Conservation (phyloP, 2,113 vertebrate species). For the Coreoperca whiteheadi region DNA sequence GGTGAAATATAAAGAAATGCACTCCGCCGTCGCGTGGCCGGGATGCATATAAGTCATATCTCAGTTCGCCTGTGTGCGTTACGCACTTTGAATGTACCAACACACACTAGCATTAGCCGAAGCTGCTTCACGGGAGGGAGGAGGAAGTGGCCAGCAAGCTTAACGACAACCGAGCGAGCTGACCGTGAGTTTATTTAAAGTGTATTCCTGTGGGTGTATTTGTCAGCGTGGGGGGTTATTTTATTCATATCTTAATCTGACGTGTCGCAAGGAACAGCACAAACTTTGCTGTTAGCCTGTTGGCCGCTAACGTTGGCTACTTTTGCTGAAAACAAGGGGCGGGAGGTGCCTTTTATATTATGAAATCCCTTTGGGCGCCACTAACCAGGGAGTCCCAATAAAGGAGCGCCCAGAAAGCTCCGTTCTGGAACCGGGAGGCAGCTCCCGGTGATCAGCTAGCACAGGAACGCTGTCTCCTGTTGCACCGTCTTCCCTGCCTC, state of each 20-base stretch:
- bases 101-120: not conserved
- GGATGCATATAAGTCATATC: too few species aligned
- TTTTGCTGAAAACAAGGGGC: too few species aligned
- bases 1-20: slow-evolving; percentile 40
- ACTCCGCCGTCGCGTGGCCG: not conserved
- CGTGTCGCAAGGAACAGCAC: not conserved
- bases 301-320: not conserved
- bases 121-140: not conserved
- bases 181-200: slow-evolving; percentile 47
- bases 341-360: too few species aligned
- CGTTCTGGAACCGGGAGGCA: not conserved
- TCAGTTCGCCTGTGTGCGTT: rapidly evolving
- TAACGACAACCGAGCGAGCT: not conserved
- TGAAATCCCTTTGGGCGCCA: not conserved
- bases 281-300: not conserved
- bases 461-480: too few species aligned
- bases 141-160: not conserved
- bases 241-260: not conserved
- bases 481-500: not conserved
- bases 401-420: not conserved
- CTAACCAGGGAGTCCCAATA: not conserved
- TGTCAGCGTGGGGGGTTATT: not conserved
- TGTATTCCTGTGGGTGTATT: too few species aligned
- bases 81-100: not conserved
- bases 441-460: not conserved